These are phyloP conservation scores for Halcyon senegalensis DNA, from an alignment of 2,113 vertebrate species.

Conservation along the genomic window DNA sequence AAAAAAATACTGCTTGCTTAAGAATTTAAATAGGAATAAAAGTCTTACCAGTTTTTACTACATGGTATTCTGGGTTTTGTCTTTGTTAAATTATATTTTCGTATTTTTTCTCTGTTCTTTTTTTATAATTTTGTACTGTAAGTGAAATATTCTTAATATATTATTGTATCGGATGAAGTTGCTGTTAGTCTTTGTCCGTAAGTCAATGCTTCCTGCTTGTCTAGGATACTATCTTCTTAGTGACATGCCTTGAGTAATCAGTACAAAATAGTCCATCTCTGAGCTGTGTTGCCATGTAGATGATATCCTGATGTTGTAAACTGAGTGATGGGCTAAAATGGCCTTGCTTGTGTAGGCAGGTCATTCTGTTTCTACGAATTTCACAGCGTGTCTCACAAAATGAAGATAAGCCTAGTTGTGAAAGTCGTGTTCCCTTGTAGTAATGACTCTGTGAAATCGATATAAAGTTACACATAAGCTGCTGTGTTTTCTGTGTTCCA, in stretches of 20 bases:
- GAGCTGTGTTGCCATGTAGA: background rate
- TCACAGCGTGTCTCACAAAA: background rate
- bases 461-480: background rate
- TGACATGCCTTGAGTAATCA: background rate
- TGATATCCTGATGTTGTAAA: background rate
- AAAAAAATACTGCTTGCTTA: background rate
- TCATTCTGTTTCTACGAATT: background rate
- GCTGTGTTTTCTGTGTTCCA: background rate
- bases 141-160: background rate
- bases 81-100: background rate
- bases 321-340: background rate
- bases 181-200: background rate
- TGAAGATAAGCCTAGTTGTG: background rate
- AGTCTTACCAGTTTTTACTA: background rate
- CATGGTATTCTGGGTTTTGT: background rate
- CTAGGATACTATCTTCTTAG: background rate
- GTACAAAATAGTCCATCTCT: background rate
- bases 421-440: background rate
- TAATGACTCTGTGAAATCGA: background rate
- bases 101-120: background rate
- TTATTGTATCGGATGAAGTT: background rate
- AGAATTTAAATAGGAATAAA: background rate
- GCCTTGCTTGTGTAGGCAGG: background rate
- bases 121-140: background rate
- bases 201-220: background rate